Percentiles rank a stretch among this genome's conserved stretches.
Evolutionary conservation across 1,140 invertebrate genomes (phyloP).

Genomic region (Philotrypesis tridentata): DNA sequence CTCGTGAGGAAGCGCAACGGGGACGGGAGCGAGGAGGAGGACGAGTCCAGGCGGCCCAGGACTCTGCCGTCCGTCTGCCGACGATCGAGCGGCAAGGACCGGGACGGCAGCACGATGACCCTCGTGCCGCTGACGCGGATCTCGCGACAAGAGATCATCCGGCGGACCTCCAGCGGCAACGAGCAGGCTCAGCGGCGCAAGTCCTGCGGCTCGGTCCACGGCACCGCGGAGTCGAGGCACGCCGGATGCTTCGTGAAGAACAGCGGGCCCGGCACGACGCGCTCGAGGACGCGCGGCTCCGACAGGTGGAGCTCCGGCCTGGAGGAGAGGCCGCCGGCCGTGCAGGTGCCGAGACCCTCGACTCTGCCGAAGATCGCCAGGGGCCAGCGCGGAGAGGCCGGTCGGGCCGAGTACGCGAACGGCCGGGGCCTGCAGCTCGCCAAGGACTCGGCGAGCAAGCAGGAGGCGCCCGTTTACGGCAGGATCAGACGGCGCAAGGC

Average conservation of each 20-base stretch:
- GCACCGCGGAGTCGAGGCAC: constrained; percentile 15
- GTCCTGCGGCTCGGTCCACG: constrained; percentile 3
- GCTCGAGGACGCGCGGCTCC: constrained; percentile 33
- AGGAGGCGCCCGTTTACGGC: constrained; percentile 67
- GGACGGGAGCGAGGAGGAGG: constrained; percentile 1
- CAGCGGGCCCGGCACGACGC: neutral
- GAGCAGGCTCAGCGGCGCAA: neutral
- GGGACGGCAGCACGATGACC: constrained; percentile 26
- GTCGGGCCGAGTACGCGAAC: constrained; percentile 45
- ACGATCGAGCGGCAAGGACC: constrained; percentile 39
- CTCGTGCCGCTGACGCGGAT: constrained; percentile 50
- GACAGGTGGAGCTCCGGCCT: constrained; percentile 36
- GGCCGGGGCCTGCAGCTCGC: constrained; percentile 44
- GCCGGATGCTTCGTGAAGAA: constrained; percentile 54
- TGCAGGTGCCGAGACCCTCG: constrained; percentile 57
- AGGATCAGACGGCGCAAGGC: constrained; percentile 66
- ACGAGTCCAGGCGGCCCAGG: constrained; percentile 50
- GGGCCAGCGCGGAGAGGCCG: neutral
- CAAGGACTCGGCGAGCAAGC: constrained; percentile 52
- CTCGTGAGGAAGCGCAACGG: neutral
- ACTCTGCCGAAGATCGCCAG: constrained; percentile 65
- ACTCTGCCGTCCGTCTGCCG: constrained; percentile 63
- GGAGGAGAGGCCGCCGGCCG: neutral
- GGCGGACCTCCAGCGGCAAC: constrained; percentile 56
- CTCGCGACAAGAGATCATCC: constrained; percentile 68